Percentiles rank a stretch among this genome's conserved stretches.
Conservation (phyloP, 1,140 invertebrate species). For the Trichomalopsis sarcophagae region DNA sequence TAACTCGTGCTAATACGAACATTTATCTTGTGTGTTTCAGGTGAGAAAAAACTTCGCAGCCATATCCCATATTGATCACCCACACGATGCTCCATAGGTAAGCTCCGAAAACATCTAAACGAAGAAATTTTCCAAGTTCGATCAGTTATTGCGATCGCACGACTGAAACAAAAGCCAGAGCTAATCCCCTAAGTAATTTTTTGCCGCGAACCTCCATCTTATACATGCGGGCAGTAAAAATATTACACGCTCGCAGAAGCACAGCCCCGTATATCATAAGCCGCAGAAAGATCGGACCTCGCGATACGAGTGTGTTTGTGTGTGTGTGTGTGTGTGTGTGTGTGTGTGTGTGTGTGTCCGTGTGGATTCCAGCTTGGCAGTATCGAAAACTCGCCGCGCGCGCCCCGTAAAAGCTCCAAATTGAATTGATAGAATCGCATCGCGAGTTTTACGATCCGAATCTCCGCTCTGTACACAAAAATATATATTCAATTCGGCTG, state of each 20-base stretch:
- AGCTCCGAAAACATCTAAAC: background rate
- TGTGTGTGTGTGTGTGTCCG: background rate
- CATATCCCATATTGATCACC: too few relatives aligned
- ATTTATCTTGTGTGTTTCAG: conserved; percentile 37
- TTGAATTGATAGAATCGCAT: conserved; percentile 45
- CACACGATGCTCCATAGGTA: conserved; percentile 17
- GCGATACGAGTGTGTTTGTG: background rate
- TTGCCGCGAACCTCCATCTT: background rate
- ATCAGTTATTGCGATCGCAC: too few relatives aligned
- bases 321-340: background rate
- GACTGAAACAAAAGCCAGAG: background rate
- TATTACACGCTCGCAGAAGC: background rate
- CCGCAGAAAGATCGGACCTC: conserved; percentile 9
- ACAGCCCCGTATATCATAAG: conserved; percentile 14
- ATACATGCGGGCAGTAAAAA: background rate
- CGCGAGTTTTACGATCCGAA: conserved; percentile 4
- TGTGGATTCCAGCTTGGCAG: background rate
- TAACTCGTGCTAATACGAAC: background rate
- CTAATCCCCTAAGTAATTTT: background rate
- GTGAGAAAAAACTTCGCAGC: conserved; percentile 31
- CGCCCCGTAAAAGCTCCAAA: conserved; percentile 32
- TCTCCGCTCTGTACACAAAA: conserved; percentile 32
- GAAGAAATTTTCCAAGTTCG: background rate
- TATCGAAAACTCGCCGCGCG: background rate
- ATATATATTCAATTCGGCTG: conserved; percentile 35